These are phyloP conservation scores for Lissonota sp. DNA, from an alignment of 2,888 invertebrate genomes.

Conservation along the genomic window DNA sequence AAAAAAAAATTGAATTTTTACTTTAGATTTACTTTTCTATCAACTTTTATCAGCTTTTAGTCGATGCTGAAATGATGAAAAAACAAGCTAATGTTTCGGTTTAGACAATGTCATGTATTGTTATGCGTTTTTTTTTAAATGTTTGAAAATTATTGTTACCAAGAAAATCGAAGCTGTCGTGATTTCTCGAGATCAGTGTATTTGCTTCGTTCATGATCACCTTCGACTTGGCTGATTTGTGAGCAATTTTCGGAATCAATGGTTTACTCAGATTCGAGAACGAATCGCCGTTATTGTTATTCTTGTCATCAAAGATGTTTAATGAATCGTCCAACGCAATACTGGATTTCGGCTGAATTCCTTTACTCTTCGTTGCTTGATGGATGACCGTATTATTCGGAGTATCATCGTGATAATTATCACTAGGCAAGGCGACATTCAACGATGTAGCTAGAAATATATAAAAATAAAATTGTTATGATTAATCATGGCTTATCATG, in stretches of 20 bases:
- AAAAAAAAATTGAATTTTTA: too few species aligned
- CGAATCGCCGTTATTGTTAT: slow-evolving; percentile 57
- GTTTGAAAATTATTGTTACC: slow-evolving; percentile 39
- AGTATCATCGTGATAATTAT: slow-evolving; percentile 53
- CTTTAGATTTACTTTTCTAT: too few species aligned
- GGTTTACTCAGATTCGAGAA: slow-evolving; percentile 60
- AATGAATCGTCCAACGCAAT: slow-evolving; percentile 50
- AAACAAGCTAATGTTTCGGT: too few species aligned
- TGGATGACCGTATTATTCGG: slow-evolving; percentile 57
- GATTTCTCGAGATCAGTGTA: slow-evolving; percentile 54
- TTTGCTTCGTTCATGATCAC: slow-evolving; percentile 62
- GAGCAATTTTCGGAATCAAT: slow-evolving; percentile 61
- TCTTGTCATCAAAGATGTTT: slow-evolving; percentile 61
- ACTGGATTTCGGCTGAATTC: slow-evolving; percentile 47
- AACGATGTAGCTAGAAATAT: slow-evolving; percentile 53
- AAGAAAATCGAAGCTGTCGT: slow-evolving; percentile 58
- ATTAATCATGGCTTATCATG: not conserved
- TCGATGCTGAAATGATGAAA: too few species aligned
- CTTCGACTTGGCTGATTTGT: slow-evolving; percentile 67
- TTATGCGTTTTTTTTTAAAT: too few species aligned
- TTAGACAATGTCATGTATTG: too few species aligned
- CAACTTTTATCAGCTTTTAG: too few species aligned
- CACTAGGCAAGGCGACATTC: slow-evolving; percentile 49
- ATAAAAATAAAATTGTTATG: not conserved
- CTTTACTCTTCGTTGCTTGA: slow-evolving; percentile 57